A percentile compares a stretch with the other conserved stretches of the same genome.
phyloP scores from a whole-genome alignment of 2,113 vertebrate species.

The Panthera uncia region DNA sequence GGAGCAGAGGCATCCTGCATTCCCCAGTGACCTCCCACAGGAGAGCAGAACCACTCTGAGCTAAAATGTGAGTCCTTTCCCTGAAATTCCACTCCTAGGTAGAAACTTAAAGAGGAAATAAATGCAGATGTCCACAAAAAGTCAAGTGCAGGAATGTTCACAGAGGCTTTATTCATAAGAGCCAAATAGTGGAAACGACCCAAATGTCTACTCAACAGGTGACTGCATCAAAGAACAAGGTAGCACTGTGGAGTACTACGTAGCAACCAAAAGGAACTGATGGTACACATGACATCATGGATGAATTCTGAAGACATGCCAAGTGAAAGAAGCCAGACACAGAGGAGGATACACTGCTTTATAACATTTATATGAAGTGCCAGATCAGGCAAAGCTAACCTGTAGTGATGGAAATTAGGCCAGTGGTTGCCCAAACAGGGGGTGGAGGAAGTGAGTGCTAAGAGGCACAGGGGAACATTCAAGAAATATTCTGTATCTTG shows the following conservation, averaged over 20 bases:
- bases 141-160: not conserved
- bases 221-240: not conserved
- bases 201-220: not conserved
- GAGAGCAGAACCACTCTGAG: not conserved
- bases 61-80: not conserved
- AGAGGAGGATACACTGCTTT: not conserved
- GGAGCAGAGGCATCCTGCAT: too few species aligned
- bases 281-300: accelerated
- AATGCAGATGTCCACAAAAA: too few species aligned
- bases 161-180: not conserved
- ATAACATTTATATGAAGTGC: not conserved
- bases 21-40: not conserved
- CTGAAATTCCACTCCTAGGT: not conserved
- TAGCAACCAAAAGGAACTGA: not conserved
- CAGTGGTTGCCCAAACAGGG: not conserved
- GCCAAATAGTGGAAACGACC: not conserved
- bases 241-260: not conserved
- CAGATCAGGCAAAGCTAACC: not conserved
- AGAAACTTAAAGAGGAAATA: not conserved
- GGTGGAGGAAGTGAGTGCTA: not conserved
- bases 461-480: not conserved
- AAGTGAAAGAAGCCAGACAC: not conserved
- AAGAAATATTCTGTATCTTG: not conserved
- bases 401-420: not conserved
- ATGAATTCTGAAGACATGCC: not conserved